Conservation (phyloP, 2,888 invertebrate genomes). For the Dione vanillae region DNA sequence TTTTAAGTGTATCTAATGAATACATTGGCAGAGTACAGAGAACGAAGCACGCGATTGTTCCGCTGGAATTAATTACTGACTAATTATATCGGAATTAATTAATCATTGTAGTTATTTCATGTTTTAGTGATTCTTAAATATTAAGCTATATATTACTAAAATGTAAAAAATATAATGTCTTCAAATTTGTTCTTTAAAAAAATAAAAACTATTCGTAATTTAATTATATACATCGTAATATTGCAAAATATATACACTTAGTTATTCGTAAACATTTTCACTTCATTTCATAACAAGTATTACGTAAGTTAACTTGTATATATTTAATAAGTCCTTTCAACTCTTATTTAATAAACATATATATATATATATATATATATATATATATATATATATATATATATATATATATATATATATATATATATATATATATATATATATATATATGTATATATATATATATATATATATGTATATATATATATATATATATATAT, state of each 20-base stretch:
- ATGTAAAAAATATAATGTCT: too few relatives aligned
- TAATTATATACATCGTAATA: background rate
- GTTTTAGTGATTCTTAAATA: background rate
- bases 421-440: too few relatives aligned
- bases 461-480: too few relatives aligned
- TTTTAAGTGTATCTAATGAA: background rate
- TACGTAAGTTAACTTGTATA: conserved; percentile 8
- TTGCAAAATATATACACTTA: background rate
- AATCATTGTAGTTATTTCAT: background rate
- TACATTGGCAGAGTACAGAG: background rate
- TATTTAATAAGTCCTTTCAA: conserved; percentile 14
- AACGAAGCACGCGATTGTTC: conserved; percentile 8
- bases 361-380: too few relatives aligned
- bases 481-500: too few relatives aligned
- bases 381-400: too few relatives aligned
- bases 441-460: too few relatives aligned
- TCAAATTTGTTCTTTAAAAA: too few relatives aligned
- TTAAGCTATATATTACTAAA: too few relatives aligned
- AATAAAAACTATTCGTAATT: background rate
- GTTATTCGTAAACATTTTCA: conserved; percentile 7
- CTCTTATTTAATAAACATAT: background rate
- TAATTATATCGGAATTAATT: background rate
- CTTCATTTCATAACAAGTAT: conserved; percentile 3
- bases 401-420: too few relatives aligned
- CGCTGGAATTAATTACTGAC: background rate